These are phyloP conservation scores for Tholera decimalis DNA, from an alignment of 2,888 invertebrate genomes.

Conservation along the genomic window DNA sequence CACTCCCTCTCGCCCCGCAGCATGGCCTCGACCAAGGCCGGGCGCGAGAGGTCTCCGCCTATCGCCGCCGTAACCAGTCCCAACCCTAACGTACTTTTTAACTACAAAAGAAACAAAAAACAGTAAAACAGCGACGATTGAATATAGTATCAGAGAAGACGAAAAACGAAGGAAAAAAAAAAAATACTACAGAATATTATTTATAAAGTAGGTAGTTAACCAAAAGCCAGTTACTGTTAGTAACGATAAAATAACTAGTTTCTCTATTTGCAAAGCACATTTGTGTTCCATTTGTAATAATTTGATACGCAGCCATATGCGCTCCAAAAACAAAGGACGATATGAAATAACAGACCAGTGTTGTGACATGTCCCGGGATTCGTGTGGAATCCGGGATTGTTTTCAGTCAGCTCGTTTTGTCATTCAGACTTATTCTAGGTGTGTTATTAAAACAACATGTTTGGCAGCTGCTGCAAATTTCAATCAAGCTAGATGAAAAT, in stretches of 20 bases:
- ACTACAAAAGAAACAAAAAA: too few relatives aligned
- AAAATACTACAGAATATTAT: too few relatives aligned
- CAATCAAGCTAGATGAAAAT: constrained; percentile 9
- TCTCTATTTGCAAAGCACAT: constrained; percentile 22
- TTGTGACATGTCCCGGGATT: constrained; percentile 34
- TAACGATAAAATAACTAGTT: constrained; percentile 11
- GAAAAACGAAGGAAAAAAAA: too few relatives aligned
- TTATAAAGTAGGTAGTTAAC: too few relatives aligned
- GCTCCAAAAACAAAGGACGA: constrained; percentile 68
- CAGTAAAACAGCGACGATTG: too few relatives aligned
- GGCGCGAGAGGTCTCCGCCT: too few relatives aligned
- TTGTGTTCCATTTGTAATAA: constrained; percentile 55
- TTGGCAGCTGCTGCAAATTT: constrained; percentile 19
- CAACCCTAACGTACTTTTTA: too few relatives aligned
- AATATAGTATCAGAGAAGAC: too few relatives aligned
- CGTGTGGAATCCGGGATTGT: constrained; percentile 12
- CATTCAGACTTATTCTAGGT: constrained; percentile 28
- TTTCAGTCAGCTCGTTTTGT: constrained; percentile 40
- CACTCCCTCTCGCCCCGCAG: too few relatives aligned
- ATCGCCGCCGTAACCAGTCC: too few relatives aligned
- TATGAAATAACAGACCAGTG: constrained; percentile 67
- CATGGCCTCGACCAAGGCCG: too few relatives aligned
- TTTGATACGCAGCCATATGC: constrained; percentile 53
- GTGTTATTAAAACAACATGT: constrained; percentile 26
- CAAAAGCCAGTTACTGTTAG: too few relatives aligned